Conservation (phyloP, 2,888 invertebrate species). For the Euplagia quadripunctaria region DNA sequence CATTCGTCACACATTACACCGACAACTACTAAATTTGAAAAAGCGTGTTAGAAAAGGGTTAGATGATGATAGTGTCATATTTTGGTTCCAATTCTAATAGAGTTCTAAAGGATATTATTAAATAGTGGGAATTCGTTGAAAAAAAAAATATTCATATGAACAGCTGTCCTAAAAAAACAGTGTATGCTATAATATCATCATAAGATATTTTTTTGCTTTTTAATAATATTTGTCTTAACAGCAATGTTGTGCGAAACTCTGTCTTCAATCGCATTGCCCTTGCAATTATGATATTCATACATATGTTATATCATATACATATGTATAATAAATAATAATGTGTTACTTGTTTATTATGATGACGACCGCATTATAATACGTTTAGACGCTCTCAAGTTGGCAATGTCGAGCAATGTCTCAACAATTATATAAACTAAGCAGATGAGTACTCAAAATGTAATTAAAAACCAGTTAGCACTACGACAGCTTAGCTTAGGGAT, state of each 20-base stretch:
- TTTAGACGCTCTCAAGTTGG: slow-evolving; percentile 57
- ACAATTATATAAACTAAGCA: slow-evolving; percentile 62
- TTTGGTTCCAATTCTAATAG: background rate
- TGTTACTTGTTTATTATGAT: slow-evolving; percentile 57
- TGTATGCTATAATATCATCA: background rate
- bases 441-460: slow-evolving; percentile 73
- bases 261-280: background rate
- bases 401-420: slow-evolving; percentile 57
- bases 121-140: background rate
- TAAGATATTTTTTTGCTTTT: background rate
- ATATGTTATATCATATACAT: slow-evolving; percentile 26
- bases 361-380: slow-evolving; percentile 43
- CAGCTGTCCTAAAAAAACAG: background rate
- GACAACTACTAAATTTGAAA: too few species aligned
- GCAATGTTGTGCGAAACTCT: background rate
- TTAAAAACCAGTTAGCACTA: slow-evolving; percentile 77
- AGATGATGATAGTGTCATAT: too few species aligned
- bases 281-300: slow-evolving; percentile 10
- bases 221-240: background rate
- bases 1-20: too few species aligned
- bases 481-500: slow-evolving; percentile 63
- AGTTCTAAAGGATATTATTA: background rate
- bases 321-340: slow-evolving; percentile 23
- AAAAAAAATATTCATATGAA: background rate
- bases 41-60: too few species aligned